These are phyloP conservation scores for Montifringilla adamsi DNA, from an alignment of 2,113 vertebrate genomes.

Conservation along the genomic window DNA sequence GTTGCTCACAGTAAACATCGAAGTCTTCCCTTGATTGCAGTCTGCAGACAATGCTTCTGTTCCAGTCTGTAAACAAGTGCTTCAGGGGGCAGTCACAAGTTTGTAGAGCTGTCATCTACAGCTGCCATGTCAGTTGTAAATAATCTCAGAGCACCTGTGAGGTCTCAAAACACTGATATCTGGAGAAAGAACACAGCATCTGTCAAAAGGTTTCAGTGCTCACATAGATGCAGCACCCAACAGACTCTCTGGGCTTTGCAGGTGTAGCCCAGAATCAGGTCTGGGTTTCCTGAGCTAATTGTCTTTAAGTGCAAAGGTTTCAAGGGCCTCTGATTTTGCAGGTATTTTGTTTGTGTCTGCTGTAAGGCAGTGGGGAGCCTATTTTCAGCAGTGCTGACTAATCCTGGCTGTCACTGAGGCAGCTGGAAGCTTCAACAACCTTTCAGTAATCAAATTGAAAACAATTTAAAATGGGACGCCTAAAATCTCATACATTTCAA, in stretches of 20 bases:
- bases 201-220: background rate
- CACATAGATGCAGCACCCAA: background rate
- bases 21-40: background rate
- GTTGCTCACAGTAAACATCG: background rate
- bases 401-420: background rate
- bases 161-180: background rate
- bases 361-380: background rate
- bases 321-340: background rate
- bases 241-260: background rate
- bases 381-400: slow-evolving; percentile 2
- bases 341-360: background rate
- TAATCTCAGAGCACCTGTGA: background rate
- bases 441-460: background rate
- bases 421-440: background rate
- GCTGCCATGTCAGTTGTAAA: background rate
- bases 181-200: background rate
- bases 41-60: background rate
- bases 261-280: background rate
- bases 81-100: slow-evolving; percentile 2
- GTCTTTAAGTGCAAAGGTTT: background rate
- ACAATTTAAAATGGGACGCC: background rate
- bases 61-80: slow-evolving; percentile 14
- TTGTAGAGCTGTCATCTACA: slow-evolving; percentile 13
- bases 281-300: background rate
- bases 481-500: background rate